Percentiles rank a stretch among this genome's conserved stretches.
Conservation (phyloP, 92 coral and sea anemone genomes). For the Nematostella vectensis region DNA sequence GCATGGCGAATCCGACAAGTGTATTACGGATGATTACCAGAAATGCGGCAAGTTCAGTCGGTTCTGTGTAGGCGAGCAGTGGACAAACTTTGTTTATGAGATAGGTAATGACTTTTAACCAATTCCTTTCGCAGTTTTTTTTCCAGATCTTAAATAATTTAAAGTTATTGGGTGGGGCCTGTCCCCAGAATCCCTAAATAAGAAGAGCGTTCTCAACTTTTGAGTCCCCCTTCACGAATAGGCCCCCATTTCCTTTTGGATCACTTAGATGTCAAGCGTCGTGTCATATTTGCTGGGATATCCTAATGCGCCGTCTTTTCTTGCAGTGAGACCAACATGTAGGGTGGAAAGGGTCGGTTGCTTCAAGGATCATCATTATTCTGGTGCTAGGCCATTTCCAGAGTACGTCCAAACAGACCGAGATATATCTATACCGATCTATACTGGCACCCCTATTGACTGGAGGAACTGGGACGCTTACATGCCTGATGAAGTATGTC, state of each 20-base stretch:
- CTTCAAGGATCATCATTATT: constrained; percentile 31
- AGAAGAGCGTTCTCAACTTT: no score
- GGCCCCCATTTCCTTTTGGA: no score
- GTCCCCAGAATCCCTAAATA: no score
- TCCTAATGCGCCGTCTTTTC: no score
- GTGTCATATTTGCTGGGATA: no score
- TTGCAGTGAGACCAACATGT: constrained; percentile 12
- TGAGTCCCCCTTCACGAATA: no score
- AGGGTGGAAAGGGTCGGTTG: constrained; percentile 69
- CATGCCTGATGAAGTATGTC: constrained; percentile 60
- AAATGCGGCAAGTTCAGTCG: constrained; percentile 28
- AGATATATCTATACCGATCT: constrained; percentile 21
- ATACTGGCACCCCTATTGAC: constrained; percentile 45
- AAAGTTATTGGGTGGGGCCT: no score
- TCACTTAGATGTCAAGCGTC: no score
- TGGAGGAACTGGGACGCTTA: constrained; percentile 89
- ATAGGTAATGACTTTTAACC: constrained; percentile 30
- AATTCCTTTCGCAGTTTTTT: no score
- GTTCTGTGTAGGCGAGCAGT: constrained; percentile 42
- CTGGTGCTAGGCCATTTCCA: constrained; percentile 46
- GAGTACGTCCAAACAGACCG: constrained; percentile 71
- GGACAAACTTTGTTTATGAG: constrained; percentile 48
- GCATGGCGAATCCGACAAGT: constrained; percentile 5
- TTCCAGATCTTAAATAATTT: no score
- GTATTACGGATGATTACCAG: constrained; percentile 42